Percentiles rank a stretch among this genome's conserved stretches.
Evolutionary conservation across 2,888 invertebrate genomes (phyloP).

Genomic region (Pollenia griseotomentosa): DNA sequence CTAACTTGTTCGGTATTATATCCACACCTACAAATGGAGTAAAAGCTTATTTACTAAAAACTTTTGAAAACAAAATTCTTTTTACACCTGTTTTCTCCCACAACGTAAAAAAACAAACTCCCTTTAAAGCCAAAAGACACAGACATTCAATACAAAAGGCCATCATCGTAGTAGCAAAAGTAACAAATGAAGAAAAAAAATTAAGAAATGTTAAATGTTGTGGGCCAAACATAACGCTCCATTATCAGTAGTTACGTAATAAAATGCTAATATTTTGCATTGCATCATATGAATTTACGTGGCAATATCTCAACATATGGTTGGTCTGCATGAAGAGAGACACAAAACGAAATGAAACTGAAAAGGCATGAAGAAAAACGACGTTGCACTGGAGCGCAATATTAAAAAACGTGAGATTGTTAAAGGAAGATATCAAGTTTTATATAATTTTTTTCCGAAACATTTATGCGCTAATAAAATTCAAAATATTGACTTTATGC

Average conservation of each 20-base stretch:
- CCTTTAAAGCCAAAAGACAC: background rate
- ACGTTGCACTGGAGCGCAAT: constrained; percentile 28
- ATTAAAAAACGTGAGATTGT: constrained; percentile 67
- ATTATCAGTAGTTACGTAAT: constrained; percentile 60
- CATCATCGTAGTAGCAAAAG: background rate
- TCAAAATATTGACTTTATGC: constrained; percentile 48
- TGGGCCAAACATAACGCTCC: constrained; percentile 39
- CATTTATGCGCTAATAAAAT: constrained; percentile 63
- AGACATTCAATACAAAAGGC: constrained; percentile 24
- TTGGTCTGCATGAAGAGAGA: constrained; percentile 11
- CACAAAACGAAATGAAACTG: constrained; percentile 11
- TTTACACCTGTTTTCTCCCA: constrained; percentile 18
- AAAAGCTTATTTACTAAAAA: background rate
- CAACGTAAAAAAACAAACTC: background rate
- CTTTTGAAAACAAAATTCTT: background rate
- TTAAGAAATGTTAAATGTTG: constrained; percentile 37
- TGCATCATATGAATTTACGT: constrained; percentile 53
- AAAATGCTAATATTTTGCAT: constrained; percentile 62
- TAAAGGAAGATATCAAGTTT: constrained; percentile 62
- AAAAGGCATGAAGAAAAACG: background rate
- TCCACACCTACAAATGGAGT: too few relatives aligned
- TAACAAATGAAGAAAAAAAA: constrained; percentile 9
- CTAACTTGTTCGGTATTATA: too few relatives aligned
- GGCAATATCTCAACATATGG: constrained; percentile 36
- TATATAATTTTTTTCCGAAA: constrained; percentile 26